Evolutionary conservation across 2,113 vertebrate species (phyloP), one percentile per base, ranked within the genome.

Genomic region (Orthonyx spaldingii): DNA sequence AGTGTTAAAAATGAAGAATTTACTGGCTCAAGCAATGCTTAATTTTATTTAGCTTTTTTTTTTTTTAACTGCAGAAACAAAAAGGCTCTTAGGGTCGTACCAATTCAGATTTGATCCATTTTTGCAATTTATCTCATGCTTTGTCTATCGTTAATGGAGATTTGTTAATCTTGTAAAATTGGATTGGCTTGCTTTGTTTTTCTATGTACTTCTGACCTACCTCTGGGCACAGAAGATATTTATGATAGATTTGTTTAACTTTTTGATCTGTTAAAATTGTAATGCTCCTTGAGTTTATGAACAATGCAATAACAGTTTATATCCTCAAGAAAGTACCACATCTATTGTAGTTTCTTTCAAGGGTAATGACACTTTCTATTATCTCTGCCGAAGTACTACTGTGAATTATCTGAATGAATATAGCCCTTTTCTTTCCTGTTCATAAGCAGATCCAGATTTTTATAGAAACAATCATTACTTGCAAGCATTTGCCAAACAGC

Each of bases 251-350:
- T 87, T 90, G 11, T 70, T 89, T 82, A 95, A 77, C 44, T 71
- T 87, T 78, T 82, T 84, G 22, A 70, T 87, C 30, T 92, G 52
- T 78, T 92, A 66, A 92, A 84, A 84, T 59, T 44, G 21, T 55
- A 78, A 68, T 89, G 68, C 18, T 79, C 22, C 61, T 42, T 41
- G 41, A 75, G 20, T 75, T 79, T 76, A 44, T 78, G 69, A 87
- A 60, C 49, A 75, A 56, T 79, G 32, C 11, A 87, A 24, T 92
- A 91, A 89, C 30, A 44, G 56, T 86, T 92, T 89, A n/a, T 70
- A 49, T 82, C 13, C 46, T 71, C 60, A 89, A 64, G 72, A 77
- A 84, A 89, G 12, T 26, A 82, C 11, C 21, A n/a, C 17, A 78
- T 84, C 22, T 68, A n/a, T 70, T 1, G 7, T 30, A 23, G 37